Base-by-base conservation (phyloP, 2,113 vertebrate species). In the Xenus cinereus region DNA sequence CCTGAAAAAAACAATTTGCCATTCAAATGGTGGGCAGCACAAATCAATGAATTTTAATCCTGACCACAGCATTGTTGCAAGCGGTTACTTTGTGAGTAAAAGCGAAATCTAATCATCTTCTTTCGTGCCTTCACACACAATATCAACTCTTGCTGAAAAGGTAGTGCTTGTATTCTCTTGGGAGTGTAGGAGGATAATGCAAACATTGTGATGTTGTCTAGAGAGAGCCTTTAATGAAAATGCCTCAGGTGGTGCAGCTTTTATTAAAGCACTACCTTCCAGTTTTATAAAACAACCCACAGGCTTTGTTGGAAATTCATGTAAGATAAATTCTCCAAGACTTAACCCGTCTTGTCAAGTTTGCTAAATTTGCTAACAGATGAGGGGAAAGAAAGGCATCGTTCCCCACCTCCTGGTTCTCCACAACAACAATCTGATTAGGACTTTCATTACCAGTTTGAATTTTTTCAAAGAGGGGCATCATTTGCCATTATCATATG, bases 201-300 rank as follows among this genome's bases (percentile, higher is more conserved):
- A 98, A 98, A 98, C 98, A 98, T 94, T 93, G 94, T 96, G 97
- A 97, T 98, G 98, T 97, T 97, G 97, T 98, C 97, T 97, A 96
- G 95, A 98, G 98, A 98, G 96, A 97, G 96, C 97, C 98, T 98
- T 98, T 99, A 99, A 99, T 99, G 98, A 99, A 99, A 99, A 97
- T 97, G 98, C 98, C 98, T 98, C 98, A 98, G 98, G 98, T 99
- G 98, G 98, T 97, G 94, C 86, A 95, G 97, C 97, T 98, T 98
- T 98, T 98, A 98, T 98, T 98, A 98, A 98, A 98, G 98, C 91
- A 37, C 95, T 95, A 97, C 98, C 97, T 97, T 98, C 97, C 93
- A 78, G 72, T 98, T 97, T 98, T 97, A 97, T 97, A 97, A 96
- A 98, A 96, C 97, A 97, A 93, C 94, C 95, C 56, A 53, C 72